Evolutionary conservation across 2,113 vertebrate genomes (phyloP).

Genomic region (Penelope pileata): DNA sequence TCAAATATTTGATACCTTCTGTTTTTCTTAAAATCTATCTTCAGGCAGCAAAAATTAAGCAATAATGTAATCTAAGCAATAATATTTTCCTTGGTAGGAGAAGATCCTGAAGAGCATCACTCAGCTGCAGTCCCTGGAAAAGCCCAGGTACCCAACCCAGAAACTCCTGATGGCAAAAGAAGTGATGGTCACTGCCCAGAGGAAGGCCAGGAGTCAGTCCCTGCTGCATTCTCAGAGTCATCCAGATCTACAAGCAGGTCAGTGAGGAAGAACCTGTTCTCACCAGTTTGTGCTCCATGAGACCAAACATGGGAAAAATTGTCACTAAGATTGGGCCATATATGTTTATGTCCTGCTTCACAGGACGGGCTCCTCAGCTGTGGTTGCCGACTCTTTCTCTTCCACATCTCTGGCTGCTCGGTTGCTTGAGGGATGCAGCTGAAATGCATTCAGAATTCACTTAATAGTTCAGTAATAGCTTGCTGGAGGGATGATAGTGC

Average conservation of each 20-base stretch:
- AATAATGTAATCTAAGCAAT: neutral
- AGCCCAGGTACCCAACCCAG: neutral
- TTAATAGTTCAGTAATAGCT: neutral
- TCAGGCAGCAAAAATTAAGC: neutral
- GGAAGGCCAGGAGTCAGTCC: neutral
- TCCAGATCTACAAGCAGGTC: slow-evolving; percentile 72
- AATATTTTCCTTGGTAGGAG: neutral
- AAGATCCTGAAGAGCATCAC: neutral
- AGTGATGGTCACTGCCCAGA: neutral
- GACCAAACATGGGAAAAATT: accelerated
- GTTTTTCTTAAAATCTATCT: neutral
- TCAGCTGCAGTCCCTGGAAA: neutral
- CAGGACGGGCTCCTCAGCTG: neutral
- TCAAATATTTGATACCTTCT: neutral
- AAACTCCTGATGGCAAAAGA: neutral
- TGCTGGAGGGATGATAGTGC: accelerated
- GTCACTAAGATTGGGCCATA: accelerated
- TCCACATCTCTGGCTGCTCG: accelerated
- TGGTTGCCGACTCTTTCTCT: accelerated
- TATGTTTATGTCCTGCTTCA: accelerated
- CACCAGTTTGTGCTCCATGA: accelerated
- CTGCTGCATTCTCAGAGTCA: neutral
- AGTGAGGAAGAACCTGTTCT: neutral
- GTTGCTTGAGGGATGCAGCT: neutral
- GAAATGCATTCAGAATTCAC: neutral